Evolutionary conservation across 2,888 invertebrate genomes (phyloP), one percentile per base, ranked within the genome.

Genomic region (Apamea monoglypha): DNA sequence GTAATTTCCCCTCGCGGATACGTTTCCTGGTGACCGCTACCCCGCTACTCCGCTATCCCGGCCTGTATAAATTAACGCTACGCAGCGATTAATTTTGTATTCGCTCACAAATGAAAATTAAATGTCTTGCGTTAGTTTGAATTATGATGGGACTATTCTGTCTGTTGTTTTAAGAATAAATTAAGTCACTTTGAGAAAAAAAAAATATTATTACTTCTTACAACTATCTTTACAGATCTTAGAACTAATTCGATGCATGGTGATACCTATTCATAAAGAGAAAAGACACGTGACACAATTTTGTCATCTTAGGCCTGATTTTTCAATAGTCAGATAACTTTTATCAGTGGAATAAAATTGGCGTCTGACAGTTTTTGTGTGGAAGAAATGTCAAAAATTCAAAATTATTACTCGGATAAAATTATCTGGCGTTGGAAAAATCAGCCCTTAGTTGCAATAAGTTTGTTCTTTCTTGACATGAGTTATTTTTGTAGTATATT

Each of bases 1-100:
- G 93, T 95, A 92, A 95, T 95, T 94, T 95, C 94, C 94, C 89
- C 86, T 82, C 69, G 80, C 82, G 88, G 88, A 87, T 89, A 86
- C 81, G 82, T 82, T 88, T 89, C 89, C 90, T 80, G 81, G 78
- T 76, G 87, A 87, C 88, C 85, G 87, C 16, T 44, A 36, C 81
- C 78, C 82, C 75, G 76, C 16, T 44, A 47, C 81, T 79, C 82
- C 75, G 77, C 25, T 44, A 56, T 81, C 79, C 82, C 75, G 77
- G 71, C 78, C 78, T 83, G 80, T 88, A 90, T 91, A 91, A 92
- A 92, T 92, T 89, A 87, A 88, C 77, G 84, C 72, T 80, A 89
- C 86, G 86, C 67, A 86, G 78, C 90, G 77, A 91, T 91, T 90
- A 86, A 91, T 91, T 89, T 86, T 86, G 83, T 85, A 90, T 89